These are phyloP conservation scores for Drosophila merina DNA, from an alignment of 2,888 invertebrate species.

Conservation along the genomic window DNA sequence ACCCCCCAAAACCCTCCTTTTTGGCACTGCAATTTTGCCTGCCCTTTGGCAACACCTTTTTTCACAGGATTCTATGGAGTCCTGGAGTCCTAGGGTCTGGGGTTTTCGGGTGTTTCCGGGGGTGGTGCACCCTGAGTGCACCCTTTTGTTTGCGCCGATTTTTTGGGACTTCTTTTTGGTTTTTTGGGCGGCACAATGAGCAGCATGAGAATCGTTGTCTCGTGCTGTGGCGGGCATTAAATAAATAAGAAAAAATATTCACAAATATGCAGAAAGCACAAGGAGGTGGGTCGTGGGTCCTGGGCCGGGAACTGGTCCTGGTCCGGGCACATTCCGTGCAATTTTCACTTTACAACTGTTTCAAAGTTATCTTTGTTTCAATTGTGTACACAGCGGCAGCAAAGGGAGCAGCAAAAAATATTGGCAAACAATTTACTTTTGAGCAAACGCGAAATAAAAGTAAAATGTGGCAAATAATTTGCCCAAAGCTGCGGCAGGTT, in stretches of 20 bases:
- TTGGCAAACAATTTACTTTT: conserved; percentile 81
- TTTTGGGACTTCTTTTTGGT: conserved; percentile 58
- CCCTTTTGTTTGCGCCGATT: conserved; percentile 73
- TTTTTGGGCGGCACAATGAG: conserved; percentile 24
- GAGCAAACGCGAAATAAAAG: conserved; percentile 52
- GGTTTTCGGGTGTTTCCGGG: conserved; percentile 4
- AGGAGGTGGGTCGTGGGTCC: conserved; percentile 12
- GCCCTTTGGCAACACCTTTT: conserved; percentile 80
- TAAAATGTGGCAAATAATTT: conserved; percentile 78
- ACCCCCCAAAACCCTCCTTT: conserved; percentile 14
- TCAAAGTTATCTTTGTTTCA: conserved; percentile 80
- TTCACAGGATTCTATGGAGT: conserved; percentile 5
- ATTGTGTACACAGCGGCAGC: conserved; percentile 49
- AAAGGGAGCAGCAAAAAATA: conserved; percentile 59
- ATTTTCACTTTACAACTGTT: conserved; percentile 80
- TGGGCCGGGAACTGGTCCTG: neutral
- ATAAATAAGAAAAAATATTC: conserved; percentile 69
- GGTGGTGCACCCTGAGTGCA: conserved; percentile 28
- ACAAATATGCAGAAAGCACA: conserved; percentile 28
- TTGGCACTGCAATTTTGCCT: conserved; percentile 72
- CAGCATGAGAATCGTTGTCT: conserved; percentile 50
- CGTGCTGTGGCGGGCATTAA: conserved; percentile 70
- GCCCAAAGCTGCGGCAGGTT: conserved; percentile 80
- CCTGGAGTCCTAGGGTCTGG: too few relatives aligned
- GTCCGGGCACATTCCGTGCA: conserved; percentile 68